Base-by-base conservation (phyloP, 2,113 vertebrate species). In the Caranx ignobilis region DNA sequence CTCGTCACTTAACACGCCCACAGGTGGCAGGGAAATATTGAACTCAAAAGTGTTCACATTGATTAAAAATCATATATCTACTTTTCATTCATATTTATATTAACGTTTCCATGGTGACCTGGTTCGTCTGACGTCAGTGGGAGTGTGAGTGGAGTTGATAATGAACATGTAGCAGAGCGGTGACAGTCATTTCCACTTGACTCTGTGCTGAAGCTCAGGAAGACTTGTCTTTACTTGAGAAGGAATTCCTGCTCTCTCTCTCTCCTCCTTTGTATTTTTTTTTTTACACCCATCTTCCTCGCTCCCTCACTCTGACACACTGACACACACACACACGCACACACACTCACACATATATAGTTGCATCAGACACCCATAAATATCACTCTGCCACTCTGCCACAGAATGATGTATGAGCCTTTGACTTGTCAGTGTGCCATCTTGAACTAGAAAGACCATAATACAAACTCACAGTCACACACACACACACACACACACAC, bases 401-500 rank as follows among this genome's bases (percentile, higher is more conserved):
- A 50, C 69, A 66, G 79, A 48, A 81, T 79, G 87, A 82, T 82
- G 77, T 64, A 86, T 74, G 80, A 90, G 84, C 83, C 79, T 84
- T 77, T 86, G 76, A 84, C 83, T 90, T 81, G 85, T 79, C 79
- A 56, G 60, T 15, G 55, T 83, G 85, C 82, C 86, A 81, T 84
- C 71, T 61, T 81, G 86, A 88, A 82, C 84, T 56, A 65, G 75
- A 84, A 64, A 81, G 64, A 83, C 71, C 56, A 48, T 78, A 83
- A 82, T 61, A 83, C 69, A 83, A 65, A 52, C 64, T 60, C 55
- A 66, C 70, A 69, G 7, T 41, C 6, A 11, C 26, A 26, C 78
- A 62, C 67, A 79, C 68, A 75, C 78, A 62, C 67, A 79, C 68
- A 75, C 41, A 77, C n/a, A 77, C 47, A 60, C 76, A 79, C 75